These are phyloP conservation scores for Poeciliopsis retropinna DNA, from an alignment of 2,113 vertebrate species.

Conservation along the genomic window DNA sequence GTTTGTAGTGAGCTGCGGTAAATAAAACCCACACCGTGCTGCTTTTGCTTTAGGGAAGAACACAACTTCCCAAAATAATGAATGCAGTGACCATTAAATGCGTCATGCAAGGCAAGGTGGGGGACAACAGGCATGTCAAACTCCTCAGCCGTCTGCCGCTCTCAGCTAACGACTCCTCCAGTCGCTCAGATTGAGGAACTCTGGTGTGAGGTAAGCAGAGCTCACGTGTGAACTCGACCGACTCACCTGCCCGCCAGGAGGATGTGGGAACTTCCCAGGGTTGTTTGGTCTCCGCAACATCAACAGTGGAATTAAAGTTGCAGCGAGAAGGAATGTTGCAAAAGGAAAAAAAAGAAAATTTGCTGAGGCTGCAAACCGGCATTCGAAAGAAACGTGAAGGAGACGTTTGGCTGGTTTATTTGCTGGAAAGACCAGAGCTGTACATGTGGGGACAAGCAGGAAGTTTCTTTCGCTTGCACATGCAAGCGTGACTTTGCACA, in stretches of 20 bases:
- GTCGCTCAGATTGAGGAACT: conserved; percentile 9
- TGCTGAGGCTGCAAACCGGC: no score
- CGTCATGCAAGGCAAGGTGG: not conserved
- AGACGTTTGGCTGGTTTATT: not conserved
- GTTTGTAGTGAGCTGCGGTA: not conserved
- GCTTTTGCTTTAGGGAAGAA: not conserved
- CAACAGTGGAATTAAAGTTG: not conserved
- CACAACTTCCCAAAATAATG: not conserved
- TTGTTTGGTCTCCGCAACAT: not conserved
- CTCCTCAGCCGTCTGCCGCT: not conserved
- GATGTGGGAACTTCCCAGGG: conserved; percentile 14
- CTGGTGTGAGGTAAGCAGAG: not conserved
- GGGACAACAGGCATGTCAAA: not conserved
- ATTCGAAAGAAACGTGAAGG: not conserved
- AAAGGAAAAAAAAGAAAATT: not conserved
- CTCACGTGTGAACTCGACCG: not conserved
- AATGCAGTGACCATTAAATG: not conserved
- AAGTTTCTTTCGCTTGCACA: not conserved
- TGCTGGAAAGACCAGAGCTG: not conserved
- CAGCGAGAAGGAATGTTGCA: not conserved
- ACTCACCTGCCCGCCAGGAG: conserved; percentile 17
- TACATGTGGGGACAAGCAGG: no score
- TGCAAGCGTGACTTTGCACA: no score
- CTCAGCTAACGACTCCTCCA: not conserved
- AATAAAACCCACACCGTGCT: not conserved